These are phyloP conservation scores for Eilema griseolum DNA, from an alignment of 2,888 invertebrate genomes.

Conservation along the genomic window DNA sequence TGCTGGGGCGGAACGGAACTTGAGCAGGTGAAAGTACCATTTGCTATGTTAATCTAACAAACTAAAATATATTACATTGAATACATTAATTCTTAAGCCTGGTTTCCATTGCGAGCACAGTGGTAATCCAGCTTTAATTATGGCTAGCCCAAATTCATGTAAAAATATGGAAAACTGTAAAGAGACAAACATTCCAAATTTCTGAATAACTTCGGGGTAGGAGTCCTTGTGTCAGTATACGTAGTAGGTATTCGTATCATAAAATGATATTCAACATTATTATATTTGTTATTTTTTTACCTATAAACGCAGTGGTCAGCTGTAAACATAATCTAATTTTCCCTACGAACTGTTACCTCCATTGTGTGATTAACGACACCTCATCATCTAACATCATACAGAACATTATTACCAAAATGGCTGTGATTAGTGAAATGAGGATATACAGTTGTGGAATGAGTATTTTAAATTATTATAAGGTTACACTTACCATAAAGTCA, in stretches of 20 bases:
- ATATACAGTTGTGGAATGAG: constrained; percentile 21
- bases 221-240: too few relatives aligned
- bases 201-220: too few relatives aligned
- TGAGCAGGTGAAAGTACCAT: constrained; percentile 77
- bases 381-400: constrained; percentile 50
- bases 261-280: neutral
- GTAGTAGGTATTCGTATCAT: neutral
- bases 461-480: constrained; percentile 25
- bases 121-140: neutral
- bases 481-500: constrained; percentile 11
- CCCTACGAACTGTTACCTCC: constrained; percentile 38
- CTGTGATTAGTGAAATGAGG: constrained; percentile 44
- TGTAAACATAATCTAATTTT: constrained; percentile 48
- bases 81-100: constrained; percentile 22
- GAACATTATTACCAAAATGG: constrained; percentile 49
- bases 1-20: constrained; percentile 67
- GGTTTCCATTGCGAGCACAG: too few relatives aligned
- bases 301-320: constrained; percentile 34
- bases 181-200: too few relatives aligned
- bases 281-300: neutral
- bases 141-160: constrained; percentile 1
- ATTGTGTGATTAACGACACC: constrained; percentile 48
- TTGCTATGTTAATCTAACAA: constrained; percentile 62
- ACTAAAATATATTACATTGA: constrained; percentile 28
- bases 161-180: too few relatives aligned